A percentile compares a stretch with the other conserved stretches of the same genome.
Evolutionary conservation across 2,113 vertebrate species (phyloP).

Genomic region (Dasyornis broadbenti): DNA sequence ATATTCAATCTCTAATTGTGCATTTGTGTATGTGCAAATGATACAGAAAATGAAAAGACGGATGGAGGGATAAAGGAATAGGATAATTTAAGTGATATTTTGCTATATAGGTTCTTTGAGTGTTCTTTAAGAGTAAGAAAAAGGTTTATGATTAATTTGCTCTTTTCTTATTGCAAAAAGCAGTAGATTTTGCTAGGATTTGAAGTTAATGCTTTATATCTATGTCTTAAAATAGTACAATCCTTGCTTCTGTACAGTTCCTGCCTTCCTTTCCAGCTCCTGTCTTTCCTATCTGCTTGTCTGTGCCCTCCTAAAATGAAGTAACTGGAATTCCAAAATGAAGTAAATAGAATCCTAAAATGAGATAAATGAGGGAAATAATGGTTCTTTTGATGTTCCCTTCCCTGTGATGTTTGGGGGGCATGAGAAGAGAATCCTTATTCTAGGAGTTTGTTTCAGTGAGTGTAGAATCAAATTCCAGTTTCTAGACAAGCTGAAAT

Average conservation of each 20-base stretch:
- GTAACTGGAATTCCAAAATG: not conserved
- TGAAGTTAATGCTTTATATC: not conserved
- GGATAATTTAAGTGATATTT: not conserved
- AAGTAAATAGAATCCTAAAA: not conserved
- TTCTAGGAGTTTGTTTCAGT: not conserved
- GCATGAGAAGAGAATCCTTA: not conserved
- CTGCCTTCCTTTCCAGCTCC: not conserved
- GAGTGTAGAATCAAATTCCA: not conserved
- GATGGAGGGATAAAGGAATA: not conserved
- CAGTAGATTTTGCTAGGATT: not conserved
- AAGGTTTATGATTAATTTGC: not conserved
- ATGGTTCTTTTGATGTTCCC: not conserved
- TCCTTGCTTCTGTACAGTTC: not conserved
- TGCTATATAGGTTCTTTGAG: not conserved
- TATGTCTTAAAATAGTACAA: not conserved
- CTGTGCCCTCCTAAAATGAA: not conserved
- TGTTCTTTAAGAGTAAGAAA: not conserved
- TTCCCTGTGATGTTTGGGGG: not conserved
- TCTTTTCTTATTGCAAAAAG: not conserved
- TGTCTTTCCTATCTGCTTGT: not conserved
- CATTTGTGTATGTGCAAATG: not conserved
- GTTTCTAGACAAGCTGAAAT: conserved; percentile 10
- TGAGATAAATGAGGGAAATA: not conserved
- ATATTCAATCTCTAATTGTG: not conserved
- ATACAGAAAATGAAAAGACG: not conserved